phyloP scores from a whole-genome alignment of 2,797 vertebrate genomes.

The Cossypha dichroa region DNA sequence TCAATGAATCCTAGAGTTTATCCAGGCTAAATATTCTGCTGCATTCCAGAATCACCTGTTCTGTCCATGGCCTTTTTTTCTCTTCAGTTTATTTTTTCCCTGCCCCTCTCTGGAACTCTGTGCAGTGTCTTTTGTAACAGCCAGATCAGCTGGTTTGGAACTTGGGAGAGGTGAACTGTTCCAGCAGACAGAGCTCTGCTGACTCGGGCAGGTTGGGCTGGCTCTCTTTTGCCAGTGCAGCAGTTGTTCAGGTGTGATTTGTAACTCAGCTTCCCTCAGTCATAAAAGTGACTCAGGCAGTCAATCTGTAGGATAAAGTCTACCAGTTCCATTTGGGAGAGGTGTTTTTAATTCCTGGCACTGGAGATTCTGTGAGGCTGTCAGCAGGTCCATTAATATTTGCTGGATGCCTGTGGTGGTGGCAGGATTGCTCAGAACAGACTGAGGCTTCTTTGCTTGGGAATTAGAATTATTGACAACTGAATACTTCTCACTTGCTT shows the following conservation, averaged over 20 bases:
- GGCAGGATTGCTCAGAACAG: background rate
- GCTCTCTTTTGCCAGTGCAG: background rate
- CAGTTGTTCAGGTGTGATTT: slow-evolving; percentile 15
- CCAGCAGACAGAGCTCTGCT: slow-evolving; percentile 18
- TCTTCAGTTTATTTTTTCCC: background rate
- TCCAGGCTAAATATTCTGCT: background rate
- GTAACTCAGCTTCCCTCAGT: background rate
- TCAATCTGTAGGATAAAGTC: background rate
- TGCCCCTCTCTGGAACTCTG: background rate
- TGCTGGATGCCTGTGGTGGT: background rate
- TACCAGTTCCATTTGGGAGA: background rate
- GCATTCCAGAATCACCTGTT: background rate
- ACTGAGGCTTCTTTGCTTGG: background rate
- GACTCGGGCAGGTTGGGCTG: background rate
- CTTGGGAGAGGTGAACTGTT: background rate
- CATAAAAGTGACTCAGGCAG: slow-evolving; percentile 5
- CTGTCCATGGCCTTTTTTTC: background rate
- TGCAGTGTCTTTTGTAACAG: slow-evolving; percentile 22
- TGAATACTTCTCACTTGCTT: background rate
- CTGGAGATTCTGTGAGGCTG: background rate
- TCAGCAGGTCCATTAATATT: background rate
- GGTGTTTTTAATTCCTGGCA: background rate
- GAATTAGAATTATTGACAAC: background rate
- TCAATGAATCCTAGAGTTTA: background rate
- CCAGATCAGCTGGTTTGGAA: slow-evolving; percentile 24